phyloP scores from a whole-genome alignment of 2,113 vertebrate species.

The Proterorhinus semilunaris region DNA sequence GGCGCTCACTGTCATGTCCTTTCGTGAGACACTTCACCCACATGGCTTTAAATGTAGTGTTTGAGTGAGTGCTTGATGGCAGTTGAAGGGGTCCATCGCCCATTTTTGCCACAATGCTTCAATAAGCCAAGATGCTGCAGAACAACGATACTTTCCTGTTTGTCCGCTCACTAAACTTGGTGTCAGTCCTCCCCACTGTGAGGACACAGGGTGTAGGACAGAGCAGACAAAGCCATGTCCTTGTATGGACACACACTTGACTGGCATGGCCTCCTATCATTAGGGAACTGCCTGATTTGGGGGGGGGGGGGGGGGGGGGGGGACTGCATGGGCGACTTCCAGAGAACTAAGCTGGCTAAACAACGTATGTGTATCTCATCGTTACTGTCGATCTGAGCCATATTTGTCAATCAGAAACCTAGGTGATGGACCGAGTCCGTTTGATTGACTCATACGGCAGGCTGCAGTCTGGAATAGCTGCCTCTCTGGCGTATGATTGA shows the following conservation, averaged over 20 bases:
- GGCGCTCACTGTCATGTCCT: too few species aligned
- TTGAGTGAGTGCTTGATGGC: too few species aligned
- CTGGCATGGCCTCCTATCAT: slow-evolving; percentile 66
- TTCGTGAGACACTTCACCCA: too few species aligned
- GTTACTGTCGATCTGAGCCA: slow-evolving; percentile 34
- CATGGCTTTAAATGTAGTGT: too few species aligned
- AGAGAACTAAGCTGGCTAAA: slow-evolving; percentile 52
- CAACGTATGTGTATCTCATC: slow-evolving; percentile 7
- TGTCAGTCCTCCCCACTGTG: not conserved
- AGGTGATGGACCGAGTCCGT: slow-evolving; percentile 34
- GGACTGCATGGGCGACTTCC: slow-evolving; percentile 63
- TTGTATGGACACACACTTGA: slow-evolving; percentile 74
- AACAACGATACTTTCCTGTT: too few species aligned
- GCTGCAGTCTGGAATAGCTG: slow-evolving; percentile 49
- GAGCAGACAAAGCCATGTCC: slow-evolving; percentile 68
- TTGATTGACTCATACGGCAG: slow-evolving; percentile 61
- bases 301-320: slow-evolving; percentile 28
- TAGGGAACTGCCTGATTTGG: slow-evolving; percentile 50
- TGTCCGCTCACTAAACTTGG: not conserved
- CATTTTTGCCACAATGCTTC: too few species aligned
- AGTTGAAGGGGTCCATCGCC: too few species aligned
- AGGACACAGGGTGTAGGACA: slow-evolving; percentile 42
- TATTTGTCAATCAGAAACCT: slow-evolving; percentile 38
- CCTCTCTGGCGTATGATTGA: slow-evolving; percentile 60
- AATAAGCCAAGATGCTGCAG: too few species aligned